Percentiles rank a stretch among this genome's conserved stretches.
Conservation (phyloP, 2,113 vertebrate genomes). For the Hippopotamus amphibius region DNA sequence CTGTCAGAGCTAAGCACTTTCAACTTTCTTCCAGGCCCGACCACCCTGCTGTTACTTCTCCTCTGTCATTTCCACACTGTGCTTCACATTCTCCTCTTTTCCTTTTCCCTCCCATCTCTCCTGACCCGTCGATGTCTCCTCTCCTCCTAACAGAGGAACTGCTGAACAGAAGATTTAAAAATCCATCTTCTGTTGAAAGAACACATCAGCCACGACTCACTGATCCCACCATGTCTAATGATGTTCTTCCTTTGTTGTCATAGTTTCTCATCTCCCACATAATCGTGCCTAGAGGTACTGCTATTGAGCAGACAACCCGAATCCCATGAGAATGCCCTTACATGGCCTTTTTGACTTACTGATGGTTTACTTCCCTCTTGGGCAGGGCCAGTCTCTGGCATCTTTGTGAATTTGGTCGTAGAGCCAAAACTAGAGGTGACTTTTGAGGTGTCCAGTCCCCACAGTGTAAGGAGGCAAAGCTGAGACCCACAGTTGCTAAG, state of each 20-base stretch:
- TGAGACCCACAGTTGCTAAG: fast-evolving
- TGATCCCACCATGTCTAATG: fast-evolving
- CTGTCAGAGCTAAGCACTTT: too few relatives aligned
- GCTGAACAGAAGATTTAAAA: neutral
- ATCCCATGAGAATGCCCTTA: neutral
- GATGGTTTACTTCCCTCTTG: too few relatives aligned
- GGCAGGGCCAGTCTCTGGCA: neutral
- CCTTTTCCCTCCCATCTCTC: too few relatives aligned
- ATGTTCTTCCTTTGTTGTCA: neutral
- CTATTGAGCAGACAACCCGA: too few relatives aligned
- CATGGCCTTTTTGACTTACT: neutral
- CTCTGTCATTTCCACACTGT: fast-evolving
- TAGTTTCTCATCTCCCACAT: neutral
- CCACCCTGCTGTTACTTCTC: neutral
- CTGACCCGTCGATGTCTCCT: too few relatives aligned
- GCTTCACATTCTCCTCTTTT: fast-evolving
- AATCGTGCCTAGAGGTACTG: too few relatives aligned
- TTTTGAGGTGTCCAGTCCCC: neutral
- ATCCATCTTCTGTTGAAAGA: neutral
- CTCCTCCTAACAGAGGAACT: neutral
- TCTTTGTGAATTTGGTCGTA: neutral
- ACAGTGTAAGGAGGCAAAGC: fast-evolving
- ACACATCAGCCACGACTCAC: too few relatives aligned
- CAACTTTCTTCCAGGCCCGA: neutral
- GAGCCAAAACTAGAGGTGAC: too few relatives aligned